Conservation (phyloP, 2,888 invertebrate species). For the Tetanocera ferruginea region DNA sequence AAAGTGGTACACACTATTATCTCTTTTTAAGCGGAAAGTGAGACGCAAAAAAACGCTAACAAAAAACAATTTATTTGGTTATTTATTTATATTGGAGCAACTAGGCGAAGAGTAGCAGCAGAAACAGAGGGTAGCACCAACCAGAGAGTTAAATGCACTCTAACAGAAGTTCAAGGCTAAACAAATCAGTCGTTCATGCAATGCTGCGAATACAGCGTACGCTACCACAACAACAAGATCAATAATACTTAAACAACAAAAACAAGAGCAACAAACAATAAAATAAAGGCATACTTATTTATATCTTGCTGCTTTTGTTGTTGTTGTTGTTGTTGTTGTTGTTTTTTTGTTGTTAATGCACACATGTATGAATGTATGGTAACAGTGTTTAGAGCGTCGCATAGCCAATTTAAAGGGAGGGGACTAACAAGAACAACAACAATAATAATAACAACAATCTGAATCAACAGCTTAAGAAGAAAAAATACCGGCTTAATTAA, state of each 20-base stretch:
- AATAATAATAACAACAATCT: too few species aligned
- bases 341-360: not conserved
- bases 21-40: too few species aligned
- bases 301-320: too few species aligned
- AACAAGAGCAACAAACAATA: conserved; percentile 11
- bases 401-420: too few species aligned
- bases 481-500: too few species aligned
- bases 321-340: not conserved
- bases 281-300: not conserved
- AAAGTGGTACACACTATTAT: too few species aligned
- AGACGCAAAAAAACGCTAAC: too few species aligned
- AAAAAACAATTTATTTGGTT: not conserved
- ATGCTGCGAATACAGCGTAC: conserved; percentile 17
- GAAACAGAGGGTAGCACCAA: not conserved
- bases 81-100: not conserved
- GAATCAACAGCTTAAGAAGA: too few species aligned
- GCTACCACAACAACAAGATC: conserved; percentile 5
- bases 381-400: not conserved
- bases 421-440: not conserved
- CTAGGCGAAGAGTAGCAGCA: conserved; percentile 4
- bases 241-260: conserved; percentile 4
- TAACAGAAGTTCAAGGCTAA: conserved; percentile 69
- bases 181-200: conserved; percentile 61
- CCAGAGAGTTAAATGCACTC: conserved; percentile 67
- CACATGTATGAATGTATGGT: not conserved